Conservation (phyloP, 2,797 vertebrate species). For the Gymnodraco acuticeps region DNA sequence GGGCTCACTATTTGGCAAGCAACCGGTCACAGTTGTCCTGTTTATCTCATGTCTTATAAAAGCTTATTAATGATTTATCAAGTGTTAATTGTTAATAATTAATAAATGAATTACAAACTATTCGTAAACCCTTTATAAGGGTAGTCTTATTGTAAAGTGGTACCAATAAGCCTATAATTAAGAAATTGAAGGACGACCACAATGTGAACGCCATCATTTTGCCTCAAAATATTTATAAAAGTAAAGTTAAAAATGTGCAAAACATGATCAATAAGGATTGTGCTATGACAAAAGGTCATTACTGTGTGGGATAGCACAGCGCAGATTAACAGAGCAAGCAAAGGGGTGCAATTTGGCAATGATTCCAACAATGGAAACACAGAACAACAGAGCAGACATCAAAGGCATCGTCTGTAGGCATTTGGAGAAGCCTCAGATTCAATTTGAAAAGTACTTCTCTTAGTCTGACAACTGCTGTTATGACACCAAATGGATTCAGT, state of each 20-base stretch:
- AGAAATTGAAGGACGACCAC: too few species aligned
- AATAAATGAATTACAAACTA: too few species aligned
- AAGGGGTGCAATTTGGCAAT: not conserved
- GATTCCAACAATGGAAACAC: slow-evolving; percentile 1
- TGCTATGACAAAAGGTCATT: not conserved
- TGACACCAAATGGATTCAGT: slow-evolving; percentile 59
- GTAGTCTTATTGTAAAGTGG: too few species aligned
- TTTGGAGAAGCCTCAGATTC: slow-evolving; percentile 54
- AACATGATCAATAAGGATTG: not conserved
- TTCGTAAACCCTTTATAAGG: too few species aligned
- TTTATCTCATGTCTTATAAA: too few species aligned
- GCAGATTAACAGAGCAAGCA: slow-evolving; percentile 11
- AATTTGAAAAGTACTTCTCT: slow-evolving; percentile 54
- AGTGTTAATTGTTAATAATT: too few species aligned
- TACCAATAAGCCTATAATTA: too few species aligned
- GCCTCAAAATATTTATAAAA: not conserved
- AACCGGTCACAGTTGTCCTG: too few species aligned
- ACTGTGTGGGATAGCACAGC: not conserved
- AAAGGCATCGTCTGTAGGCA: slow-evolving; percentile 43
- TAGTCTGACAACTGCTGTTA: slow-evolving; percentile 56
- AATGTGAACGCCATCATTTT: too few species aligned
- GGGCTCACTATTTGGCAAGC: too few species aligned
- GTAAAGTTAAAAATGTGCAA: not conserved
- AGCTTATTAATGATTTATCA: too few species aligned
- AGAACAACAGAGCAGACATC: slow-evolving; percentile 29